Percentiles rank a stretch among this genome's conserved stretches.
Evolutionary conservation across 2,113 vertebrate genomes (phyloP).

Genomic region (Pelvicachromis taeniatus): DNA sequence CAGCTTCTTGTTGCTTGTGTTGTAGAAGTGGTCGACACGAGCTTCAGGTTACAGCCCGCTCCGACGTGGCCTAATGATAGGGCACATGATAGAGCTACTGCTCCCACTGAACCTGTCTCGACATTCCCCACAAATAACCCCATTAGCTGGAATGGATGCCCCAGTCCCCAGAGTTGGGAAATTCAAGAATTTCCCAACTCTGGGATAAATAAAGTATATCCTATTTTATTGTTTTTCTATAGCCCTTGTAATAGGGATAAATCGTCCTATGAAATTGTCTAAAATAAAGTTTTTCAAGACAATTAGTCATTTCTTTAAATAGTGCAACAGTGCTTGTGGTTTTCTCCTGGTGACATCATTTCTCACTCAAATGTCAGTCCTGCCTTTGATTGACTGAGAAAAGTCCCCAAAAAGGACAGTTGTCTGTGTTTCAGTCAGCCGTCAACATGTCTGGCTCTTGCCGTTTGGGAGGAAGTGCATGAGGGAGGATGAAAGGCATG

Average conservation of each 20-base stretch:
- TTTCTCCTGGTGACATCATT: not conserved
- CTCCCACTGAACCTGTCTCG: not conserved
- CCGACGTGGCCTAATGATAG: slow-evolving; percentile 68
- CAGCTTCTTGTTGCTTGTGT: slow-evolving; percentile 80
- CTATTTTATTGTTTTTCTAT: not conserved
- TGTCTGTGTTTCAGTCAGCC: slow-evolving; percentile 58
- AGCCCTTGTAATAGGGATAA: not conserved
- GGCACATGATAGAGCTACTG: slow-evolving; percentile 43
- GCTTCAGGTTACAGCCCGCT: slow-evolving; percentile 61
- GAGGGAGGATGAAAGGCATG: slow-evolving; percentile 64
- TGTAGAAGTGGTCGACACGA: slow-evolving; percentile 59
- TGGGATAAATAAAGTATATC: not conserved
- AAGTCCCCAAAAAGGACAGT: slow-evolving; percentile 54
- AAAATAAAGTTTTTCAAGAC: slow-evolving; percentile 12
- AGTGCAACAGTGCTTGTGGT: not conserved
- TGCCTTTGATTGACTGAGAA: slow-evolving; percentile 2
- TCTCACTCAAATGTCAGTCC: slow-evolving; percentile 13
- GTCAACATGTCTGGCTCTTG: slow-evolving; percentile 67
- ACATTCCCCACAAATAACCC: slow-evolving; percentile 59
- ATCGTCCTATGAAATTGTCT: not conserved
- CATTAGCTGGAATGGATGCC: slow-evolving; percentile 48
- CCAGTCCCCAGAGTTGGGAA: too few relatives aligned
- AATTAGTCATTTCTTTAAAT: not conserved
- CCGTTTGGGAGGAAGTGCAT: slow-evolving; percentile 60
- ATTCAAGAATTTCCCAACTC: slow-evolving; percentile 19